Percentiles rank a stretch among this genome's conserved stretches.
Conservation (phyloP, 2,113 vertebrate genomes). For the Oryzias curvinotus region DNA sequence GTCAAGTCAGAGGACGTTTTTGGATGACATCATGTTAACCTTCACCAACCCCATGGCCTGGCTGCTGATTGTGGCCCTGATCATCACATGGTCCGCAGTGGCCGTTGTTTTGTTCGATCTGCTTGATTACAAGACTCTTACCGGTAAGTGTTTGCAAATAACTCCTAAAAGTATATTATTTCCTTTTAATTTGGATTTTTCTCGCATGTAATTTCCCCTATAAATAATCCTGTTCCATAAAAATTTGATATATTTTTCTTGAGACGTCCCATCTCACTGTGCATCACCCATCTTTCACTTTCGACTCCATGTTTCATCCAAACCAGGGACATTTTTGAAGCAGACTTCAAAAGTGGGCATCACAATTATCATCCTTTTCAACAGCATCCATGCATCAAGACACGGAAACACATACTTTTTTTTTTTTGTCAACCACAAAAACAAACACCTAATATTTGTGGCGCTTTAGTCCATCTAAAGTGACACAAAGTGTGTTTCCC, state of each 20-base stretch:
- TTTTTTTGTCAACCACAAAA: background rate
- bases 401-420: constrained; percentile 1
- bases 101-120: constrained; percentile 70
- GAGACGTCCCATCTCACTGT: constrained; percentile 18
- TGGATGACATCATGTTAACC: constrained; percentile 64
- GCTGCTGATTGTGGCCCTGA: constrained; percentile 67
- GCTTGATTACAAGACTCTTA: constrained; percentile 64
- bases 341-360: constrained; percentile 60
- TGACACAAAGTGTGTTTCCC: constrained; percentile 6
- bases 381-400: constrained; percentile 2
- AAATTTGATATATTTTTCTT: background rate
- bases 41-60: constrained; percentile 71
- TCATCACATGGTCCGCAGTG: constrained; percentile 68
- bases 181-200: constrained; percentile 8
- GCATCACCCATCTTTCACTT: constrained; percentile 29
- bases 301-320: constrained; percentile 38
- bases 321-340: constrained; percentile 59
- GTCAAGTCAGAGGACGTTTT: constrained; percentile 44
- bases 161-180: background rate
- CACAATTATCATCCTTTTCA: constrained; percentile 29
- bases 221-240: constrained; percentile 16
- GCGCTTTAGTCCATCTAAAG: background rate
- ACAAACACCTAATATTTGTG: background rate
- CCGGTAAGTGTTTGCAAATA: constrained; percentile 42
- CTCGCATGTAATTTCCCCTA: background rate